These are phyloP conservation scores for Ariopsis seemanni DNA, from an alignment of 2,113 vertebrate species.

Conservation along the genomic window DNA sequence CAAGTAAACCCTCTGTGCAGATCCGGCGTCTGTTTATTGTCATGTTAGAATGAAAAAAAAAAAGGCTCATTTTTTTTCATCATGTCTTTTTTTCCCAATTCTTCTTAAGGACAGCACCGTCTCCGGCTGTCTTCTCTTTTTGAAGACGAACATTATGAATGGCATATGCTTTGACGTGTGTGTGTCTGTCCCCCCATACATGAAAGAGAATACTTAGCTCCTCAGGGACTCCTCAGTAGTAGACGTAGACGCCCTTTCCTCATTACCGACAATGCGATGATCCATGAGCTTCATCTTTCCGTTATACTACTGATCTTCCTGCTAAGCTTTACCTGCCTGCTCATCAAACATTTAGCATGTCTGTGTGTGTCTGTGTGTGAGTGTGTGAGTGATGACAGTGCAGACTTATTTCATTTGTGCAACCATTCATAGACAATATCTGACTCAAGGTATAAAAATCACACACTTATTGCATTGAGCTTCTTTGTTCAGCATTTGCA, in stretches of 20 bases:
- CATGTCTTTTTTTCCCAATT: constrained; percentile 62
- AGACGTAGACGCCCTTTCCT: constrained; percentile 23
- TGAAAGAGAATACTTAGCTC: constrained; percentile 45
- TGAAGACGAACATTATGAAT: constrained; percentile 76
- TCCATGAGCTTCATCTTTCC: constrained; percentile 34
- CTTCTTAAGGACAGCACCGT: constrained; percentile 64
- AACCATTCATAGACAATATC: constrained; percentile 10
- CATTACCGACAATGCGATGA: constrained; percentile 35
- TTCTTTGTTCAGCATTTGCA: neutral
- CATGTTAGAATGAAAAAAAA: constrained; percentile 18
- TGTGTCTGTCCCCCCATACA: constrained; percentile 34
- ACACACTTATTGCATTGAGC: neutral
- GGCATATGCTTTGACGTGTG: constrained; percentile 58
- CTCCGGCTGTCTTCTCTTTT: constrained; percentile 65
- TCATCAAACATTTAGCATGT: constrained; percentile 30
- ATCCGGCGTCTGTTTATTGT: constrained; percentile 73
- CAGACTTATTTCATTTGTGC: constrained; percentile 29
- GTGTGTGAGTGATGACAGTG: constrained; percentile 39
- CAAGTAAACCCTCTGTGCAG: constrained; percentile 65
- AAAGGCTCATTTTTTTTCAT: constrained; percentile 50
- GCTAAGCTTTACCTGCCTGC: constrained; percentile 39
- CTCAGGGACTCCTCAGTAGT: constrained; percentile 37
- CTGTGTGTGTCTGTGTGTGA: neutral
- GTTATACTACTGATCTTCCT: constrained; percentile 26
- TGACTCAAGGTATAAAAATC: constrained; percentile 29